A percentile compares a stretch with the other conserved stretches of the same genome.
These are phyloP conservation scores for Lasioglossum leucozonium DNA, from an alignment of 2,888 invertebrate species.

Conservation along the genomic window DNA sequence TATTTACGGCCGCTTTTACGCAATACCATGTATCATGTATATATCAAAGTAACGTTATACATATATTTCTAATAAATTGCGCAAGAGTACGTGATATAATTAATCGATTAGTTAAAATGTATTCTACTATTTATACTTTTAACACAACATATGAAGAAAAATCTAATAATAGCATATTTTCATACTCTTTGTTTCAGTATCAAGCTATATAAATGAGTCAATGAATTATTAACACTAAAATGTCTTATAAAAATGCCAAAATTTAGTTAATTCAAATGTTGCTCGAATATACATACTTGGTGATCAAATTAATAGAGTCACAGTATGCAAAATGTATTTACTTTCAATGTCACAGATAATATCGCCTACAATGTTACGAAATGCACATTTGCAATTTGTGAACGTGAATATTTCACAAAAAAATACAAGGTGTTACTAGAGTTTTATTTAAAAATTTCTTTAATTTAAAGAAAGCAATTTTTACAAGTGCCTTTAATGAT, in stretches of 20 bases:
- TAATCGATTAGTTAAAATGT: conserved; percentile 6
- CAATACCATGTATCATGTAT: background rate
- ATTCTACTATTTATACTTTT: background rate
- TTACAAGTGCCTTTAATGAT: no score
- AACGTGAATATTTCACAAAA: no score
- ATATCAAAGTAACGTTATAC: background rate
- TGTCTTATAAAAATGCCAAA: background rate
- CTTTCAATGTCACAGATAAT: no score
- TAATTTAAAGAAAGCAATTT: no score
- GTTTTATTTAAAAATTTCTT: no score
- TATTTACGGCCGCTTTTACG: background rate
- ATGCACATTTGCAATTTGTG: no score
- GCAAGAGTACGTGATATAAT: background rate
- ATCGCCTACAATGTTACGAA: no score
- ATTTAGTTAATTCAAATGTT: background rate
- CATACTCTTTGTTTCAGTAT: background rate
- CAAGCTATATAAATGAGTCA: background rate
- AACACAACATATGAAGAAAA: background rate
- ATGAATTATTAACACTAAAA: background rate
- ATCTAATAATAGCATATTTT: background rate
- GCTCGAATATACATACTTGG: background rate
- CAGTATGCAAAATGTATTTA: no score
- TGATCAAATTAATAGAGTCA: background rate
- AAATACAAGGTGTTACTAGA: no score
- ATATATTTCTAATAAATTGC: background rate